Conservation (phyloP, 2,888 invertebrate species). For the Empis stercorea region DNA sequence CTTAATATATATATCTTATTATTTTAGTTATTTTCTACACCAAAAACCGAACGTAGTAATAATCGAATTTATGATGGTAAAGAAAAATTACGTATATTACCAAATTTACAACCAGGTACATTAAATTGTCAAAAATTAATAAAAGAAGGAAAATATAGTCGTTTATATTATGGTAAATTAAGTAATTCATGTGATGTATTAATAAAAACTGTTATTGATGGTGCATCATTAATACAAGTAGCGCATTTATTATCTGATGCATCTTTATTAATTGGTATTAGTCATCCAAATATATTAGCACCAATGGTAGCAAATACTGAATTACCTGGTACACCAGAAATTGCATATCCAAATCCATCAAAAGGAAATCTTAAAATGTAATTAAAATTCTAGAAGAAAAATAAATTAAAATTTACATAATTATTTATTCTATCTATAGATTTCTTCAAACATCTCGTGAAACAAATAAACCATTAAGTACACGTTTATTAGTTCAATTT, state of each 20-base stretch:
- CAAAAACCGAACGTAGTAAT: conserved; percentile 2
- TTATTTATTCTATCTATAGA: conserved; percentile 6
- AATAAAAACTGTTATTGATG: conserved; percentile 53
- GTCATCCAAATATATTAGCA: conserved; percentile 46
- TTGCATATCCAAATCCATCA: conserved; percentile 46
- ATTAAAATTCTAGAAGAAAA: background rate
- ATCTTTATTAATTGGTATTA: conserved; percentile 46
- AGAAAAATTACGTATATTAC: conserved; percentile 39
- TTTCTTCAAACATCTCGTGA: conserved; percentile 11
- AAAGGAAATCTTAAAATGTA: conserved; percentile 46
- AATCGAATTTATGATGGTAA: conserved; percentile 25
- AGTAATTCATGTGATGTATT: conserved; percentile 43
- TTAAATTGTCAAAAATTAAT: conserved; percentile 36
- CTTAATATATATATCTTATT: background rate
- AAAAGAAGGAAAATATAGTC: conserved; percentile 40
- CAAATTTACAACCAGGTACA: conserved; percentile 35
- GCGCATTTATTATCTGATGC: conserved; percentile 47
- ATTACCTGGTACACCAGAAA: conserved; percentile 34
- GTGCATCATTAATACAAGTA: conserved; percentile 44
- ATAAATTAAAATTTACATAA: too few relatives aligned
- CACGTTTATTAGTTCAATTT: conserved; percentile 87
- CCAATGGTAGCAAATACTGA: conserved; percentile 41
- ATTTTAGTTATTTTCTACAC: conserved; percentile 6
- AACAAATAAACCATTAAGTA: conserved; percentile 46
- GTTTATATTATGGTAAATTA: conserved; percentile 45